A percentile compares a stretch with the other conserved stretches of the same genome.
Conservation (phyloP, 37 sponge, comb jelly and placozoan species). For the Geodia barretti region DNA sequence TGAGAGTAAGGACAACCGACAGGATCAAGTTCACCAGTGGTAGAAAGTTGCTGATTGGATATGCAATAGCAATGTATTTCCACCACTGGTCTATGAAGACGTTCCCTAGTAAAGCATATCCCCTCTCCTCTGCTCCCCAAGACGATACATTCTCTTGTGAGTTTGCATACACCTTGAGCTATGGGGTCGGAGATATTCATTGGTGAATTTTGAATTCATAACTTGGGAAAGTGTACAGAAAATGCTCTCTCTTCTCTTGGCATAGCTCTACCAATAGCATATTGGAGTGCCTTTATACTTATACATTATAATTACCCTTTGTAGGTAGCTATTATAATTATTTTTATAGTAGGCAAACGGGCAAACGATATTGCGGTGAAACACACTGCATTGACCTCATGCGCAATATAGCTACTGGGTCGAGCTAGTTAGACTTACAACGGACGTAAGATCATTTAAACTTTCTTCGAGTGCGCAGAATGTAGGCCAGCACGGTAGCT, state of each 20-base stretch:
- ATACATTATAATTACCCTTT: neutral
- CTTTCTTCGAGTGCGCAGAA: neutral
- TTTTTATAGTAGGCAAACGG: neutral
- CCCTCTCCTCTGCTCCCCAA: neutral
- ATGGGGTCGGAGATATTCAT: too few relatives aligned
- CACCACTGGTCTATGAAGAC: neutral
- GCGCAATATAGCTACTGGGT: neutral
- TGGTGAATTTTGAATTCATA: too few relatives aligned
- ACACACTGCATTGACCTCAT: neutral
- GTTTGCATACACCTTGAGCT: neutral
- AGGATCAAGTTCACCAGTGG: neutral
- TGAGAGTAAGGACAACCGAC: neutral
- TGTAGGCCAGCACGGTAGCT: neutral
- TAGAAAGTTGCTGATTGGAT: neutral
- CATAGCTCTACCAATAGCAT: too few relatives aligned
- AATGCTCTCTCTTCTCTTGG: too few relatives aligned
- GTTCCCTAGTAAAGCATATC: neutral
- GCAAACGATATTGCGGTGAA: neutral
- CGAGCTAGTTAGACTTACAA: neutral
- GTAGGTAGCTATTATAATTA: neutral
- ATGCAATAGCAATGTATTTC: neutral
- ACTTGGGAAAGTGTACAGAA: too few relatives aligned
- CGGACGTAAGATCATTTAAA: neutral
- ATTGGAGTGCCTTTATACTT: too few relatives aligned
- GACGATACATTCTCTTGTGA: neutral